Evolutionary conservation across 1,140 invertebrate species (phyloP).

Genomic region (Sipha flava): DNA sequence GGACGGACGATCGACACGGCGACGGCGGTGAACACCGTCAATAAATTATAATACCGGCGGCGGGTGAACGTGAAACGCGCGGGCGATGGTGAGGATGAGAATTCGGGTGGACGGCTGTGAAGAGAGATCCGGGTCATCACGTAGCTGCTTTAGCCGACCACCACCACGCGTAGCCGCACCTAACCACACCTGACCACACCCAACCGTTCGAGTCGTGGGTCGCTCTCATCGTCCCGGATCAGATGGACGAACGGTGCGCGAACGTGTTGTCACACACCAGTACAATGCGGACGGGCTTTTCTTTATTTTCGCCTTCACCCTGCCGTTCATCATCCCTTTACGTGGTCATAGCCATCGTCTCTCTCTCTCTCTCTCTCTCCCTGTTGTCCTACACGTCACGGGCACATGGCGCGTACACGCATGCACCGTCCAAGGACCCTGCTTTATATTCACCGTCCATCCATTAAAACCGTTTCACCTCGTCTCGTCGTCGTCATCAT

Average conservation of each 20-base stretch:
- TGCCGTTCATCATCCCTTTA: too few species aligned
- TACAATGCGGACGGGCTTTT: not conserved
- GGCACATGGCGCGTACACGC: too few species aligned
- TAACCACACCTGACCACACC: not conserved
- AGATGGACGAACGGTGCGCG: not conserved
- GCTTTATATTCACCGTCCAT: slow-evolving; percentile 12
- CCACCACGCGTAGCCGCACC: not conserved
- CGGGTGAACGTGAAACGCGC: too few species aligned
- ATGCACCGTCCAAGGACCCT: not conserved
- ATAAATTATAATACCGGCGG: too few species aligned
- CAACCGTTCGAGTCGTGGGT: too few species aligned
- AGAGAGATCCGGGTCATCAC: not conserved
- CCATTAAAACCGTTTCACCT: slow-evolving; percentile 4
- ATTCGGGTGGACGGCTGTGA: not conserved
- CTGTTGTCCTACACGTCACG: too few species aligned
- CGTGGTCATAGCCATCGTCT: too few species aligned
- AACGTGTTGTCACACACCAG: slow-evolving; percentile 2
- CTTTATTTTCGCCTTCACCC: not conserved
- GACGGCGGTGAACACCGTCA: too few species aligned
- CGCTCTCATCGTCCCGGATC: not conserved
- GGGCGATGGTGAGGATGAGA: not conserved
- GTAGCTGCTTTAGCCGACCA: not conserved
- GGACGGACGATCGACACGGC: too few species aligned
- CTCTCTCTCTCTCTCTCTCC: too few species aligned
- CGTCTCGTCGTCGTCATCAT: not conserved